phyloP scores from a whole-genome alignment of 2,888 invertebrate genomes.

The Hypomecis atomaria region DNA sequence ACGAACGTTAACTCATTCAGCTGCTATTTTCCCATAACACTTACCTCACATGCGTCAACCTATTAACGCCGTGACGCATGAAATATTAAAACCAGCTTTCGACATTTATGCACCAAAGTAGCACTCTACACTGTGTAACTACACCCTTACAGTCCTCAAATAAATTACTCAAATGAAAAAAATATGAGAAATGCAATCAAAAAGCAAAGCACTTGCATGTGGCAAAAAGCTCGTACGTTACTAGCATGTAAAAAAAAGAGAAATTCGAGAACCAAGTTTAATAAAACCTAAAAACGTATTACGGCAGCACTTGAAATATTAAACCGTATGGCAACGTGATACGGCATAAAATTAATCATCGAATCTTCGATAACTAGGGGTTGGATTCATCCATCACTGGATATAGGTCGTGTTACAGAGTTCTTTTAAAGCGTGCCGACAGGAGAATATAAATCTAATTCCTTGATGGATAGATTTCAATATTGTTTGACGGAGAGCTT shows the following conservation, averaged over 20 bases:
- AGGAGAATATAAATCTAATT: slow-evolving; percentile 58
- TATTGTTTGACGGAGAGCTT: slow-evolving; percentile 54
- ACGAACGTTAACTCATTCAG: neutral
- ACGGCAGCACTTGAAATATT: slow-evolving; percentile 21
- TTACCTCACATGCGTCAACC: neutral
- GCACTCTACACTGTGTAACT: slow-evolving; percentile 8
- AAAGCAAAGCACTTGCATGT: slow-evolving; percentile 15
- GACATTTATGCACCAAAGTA: slow-evolving; percentile 7
- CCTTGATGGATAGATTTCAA: slow-evolving; percentile 47
- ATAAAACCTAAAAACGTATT: slow-evolving; percentile 13
- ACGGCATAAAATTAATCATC: slow-evolving; percentile 47
- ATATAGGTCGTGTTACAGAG: slow-evolving; percentile 66
- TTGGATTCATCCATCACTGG: slow-evolving; percentile 67
- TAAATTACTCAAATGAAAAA: slow-evolving; percentile 18
- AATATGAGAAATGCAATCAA: slow-evolving; percentile 15
- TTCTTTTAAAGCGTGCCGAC: slow-evolving; percentile 52
- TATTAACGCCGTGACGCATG: slow-evolving; percentile 1
- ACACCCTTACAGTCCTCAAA: slow-evolving; percentile 15
- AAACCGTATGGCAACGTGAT: slow-evolving; percentile 36
- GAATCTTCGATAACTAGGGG: slow-evolving; percentile 53
- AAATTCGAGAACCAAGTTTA: slow-evolving; percentile 9
- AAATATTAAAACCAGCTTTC: neutral
- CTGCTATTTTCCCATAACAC: neutral
- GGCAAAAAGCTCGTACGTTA: slow-evolving; percentile 17
- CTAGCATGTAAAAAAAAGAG: slow-evolving; percentile 13